Conservation (phyloP, 2,888 invertebrate genomes). For the Geophilus truncorum region DNA sequence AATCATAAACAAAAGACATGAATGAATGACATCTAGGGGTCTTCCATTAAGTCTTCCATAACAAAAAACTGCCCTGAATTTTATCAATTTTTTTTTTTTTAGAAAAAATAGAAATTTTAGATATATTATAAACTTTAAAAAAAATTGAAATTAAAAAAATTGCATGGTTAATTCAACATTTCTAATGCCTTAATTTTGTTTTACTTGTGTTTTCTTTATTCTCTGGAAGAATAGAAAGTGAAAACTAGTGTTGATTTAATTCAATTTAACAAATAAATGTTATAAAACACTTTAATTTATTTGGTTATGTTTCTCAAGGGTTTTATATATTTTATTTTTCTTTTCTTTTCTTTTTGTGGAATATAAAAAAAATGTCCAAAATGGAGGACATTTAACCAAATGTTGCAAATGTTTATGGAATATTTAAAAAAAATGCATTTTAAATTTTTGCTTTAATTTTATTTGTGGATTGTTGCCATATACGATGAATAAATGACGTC, state of each 20-base stretch:
- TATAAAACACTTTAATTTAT: not conserved
- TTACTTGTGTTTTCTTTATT: not conserved
- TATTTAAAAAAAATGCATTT: not conserved
- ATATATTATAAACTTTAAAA: not conserved
- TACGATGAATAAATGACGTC: not conserved
- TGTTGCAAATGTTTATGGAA: not conserved
- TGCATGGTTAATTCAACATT: not conserved
- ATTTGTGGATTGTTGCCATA: slow-evolving; percentile 25
- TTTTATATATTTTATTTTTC: not conserved
- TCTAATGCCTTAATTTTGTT: not conserved
- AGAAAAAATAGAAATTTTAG: too few species aligned
- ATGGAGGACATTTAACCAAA: not conserved
- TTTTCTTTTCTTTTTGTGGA: not conserved
- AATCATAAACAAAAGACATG: not conserved
- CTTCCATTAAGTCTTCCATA: slow-evolving; percentile 19
- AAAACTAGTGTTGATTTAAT: not conserved
- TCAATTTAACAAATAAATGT: not conserved
- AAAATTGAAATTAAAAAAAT: not conserved
- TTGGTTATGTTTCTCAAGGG: not conserved
- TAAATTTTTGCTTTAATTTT: not conserved
- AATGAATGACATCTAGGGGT: not conserved
- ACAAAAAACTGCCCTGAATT: not conserved
- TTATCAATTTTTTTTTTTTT: not conserved
- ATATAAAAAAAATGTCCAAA: not conserved
- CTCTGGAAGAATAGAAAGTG: not conserved